Evolutionary conservation across 2,113 vertebrate genomes (phyloP).

Genomic region (Psilopogon haemacephalus): DNA sequence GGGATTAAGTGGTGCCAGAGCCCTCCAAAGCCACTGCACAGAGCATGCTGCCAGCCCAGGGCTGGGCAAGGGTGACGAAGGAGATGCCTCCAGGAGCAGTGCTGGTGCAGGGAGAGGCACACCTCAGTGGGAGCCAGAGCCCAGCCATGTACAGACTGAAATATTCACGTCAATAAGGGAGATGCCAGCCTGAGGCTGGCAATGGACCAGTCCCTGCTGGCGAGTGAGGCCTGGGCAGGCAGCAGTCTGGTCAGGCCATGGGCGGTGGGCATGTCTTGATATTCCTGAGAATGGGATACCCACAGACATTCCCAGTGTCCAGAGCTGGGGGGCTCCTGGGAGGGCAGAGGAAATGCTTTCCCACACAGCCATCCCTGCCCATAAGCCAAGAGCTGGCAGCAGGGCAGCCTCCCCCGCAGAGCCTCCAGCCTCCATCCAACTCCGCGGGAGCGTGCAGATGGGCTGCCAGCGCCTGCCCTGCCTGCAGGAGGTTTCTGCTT

Average conservation of each 20-base stretch:
- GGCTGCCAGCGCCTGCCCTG: not conserved
- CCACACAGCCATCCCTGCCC: not conserved
- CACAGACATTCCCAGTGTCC: fast-evolving
- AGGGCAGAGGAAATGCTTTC: not conserved
- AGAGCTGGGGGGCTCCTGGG: not conserved
- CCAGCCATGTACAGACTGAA: not conserved
- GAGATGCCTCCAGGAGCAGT: fast-evolving
- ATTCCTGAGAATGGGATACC: not conserved
- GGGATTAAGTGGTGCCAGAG: not conserved
- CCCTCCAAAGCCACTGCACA: fast-evolving
- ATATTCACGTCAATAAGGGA: not conserved
- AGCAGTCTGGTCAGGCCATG: fast-evolving
- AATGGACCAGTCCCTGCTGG: fast-evolving
- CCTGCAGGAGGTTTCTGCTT: not conserved
- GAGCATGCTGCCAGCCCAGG: not conserved
- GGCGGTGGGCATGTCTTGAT: fast-evolving
- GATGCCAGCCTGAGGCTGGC: not conserved
- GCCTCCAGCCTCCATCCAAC: fast-evolving
- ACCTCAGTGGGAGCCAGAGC: not conserved
- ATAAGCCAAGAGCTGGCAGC: not conserved
- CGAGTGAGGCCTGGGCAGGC: fast-evolving
- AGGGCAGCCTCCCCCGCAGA: not conserved
- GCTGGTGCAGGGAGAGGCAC: fast-evolving
- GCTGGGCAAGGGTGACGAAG: not conserved
- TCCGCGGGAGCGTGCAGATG: fast-evolving